Evolutionary conservation across 2,888 invertebrate genomes (phyloP).

Genomic region (Sphinx pinastri): DNA sequence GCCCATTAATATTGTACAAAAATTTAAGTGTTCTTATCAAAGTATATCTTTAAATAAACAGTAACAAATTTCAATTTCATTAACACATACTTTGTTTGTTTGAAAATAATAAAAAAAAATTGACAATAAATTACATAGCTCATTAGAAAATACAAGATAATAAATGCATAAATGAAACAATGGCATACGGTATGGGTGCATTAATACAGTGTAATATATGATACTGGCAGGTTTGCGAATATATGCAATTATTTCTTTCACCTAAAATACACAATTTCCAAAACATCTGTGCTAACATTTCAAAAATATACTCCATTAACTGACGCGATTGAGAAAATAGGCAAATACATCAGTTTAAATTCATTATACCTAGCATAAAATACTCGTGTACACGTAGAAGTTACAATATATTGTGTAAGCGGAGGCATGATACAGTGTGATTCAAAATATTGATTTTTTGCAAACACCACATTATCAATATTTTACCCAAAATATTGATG

Average conservation of each 20-base stretch:
- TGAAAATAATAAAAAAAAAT: too few species aligned
- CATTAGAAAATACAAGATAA: background rate
- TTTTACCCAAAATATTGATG: constrained; percentile 27
- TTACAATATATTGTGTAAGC: constrained; percentile 46
- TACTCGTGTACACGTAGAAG: background rate
- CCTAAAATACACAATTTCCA: constrained; percentile 59
- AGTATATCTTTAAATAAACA: too few species aligned
- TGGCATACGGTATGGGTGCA: background rate
- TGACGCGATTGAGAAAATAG: constrained; percentile 61
- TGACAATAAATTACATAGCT: background rate
- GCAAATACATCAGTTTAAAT: constrained; percentile 43
- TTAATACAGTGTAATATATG: background rate
- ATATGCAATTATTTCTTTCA: constrained; percentile 53
- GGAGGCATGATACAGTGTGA: constrained; percentile 50
- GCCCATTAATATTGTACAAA: too few species aligned
- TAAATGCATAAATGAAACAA: background rate
- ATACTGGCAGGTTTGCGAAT: constrained; percentile 27
- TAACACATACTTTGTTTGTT: too few species aligned
- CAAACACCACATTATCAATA: constrained; percentile 32
- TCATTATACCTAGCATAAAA: constrained; percentile 7
- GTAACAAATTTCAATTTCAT: too few species aligned
- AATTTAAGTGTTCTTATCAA: too few species aligned
- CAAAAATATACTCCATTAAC: constrained; percentile 76
- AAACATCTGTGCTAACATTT: constrained; percentile 56
- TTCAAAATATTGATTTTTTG: constrained; percentile 29